Base-by-base conservation (phyloP, 2,888 invertebrate species). In the Eupithecia abbreviata region DNA sequence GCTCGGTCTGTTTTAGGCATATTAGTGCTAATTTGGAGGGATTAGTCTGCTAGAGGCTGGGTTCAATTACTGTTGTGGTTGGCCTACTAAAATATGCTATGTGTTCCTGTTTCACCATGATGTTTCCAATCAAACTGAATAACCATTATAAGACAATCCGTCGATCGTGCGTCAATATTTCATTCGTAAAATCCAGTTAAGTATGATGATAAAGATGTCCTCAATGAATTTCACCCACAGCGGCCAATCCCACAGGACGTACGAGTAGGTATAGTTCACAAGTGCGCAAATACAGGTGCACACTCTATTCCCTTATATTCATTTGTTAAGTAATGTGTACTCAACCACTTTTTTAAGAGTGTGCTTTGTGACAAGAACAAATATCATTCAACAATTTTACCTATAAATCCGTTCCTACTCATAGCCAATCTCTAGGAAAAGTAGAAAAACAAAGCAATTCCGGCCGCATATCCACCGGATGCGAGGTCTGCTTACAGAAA, bases 381-480 rank as follows among this genome's bases (percentile, higher is more conserved):
- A 49, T 30, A 30, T 62, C 18, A 62, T 62, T 12, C 30, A 62
- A 30, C 12, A 4, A 62, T 62, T 58, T 58, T 18, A 62, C 30
- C 41, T 42, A 15, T 66, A 42, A 42, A 66, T 66, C 6, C 7
- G 42, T 66, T 15, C 42, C 66, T 7, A 45, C 13, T 67, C 42
- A 67, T 69, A 72, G 41, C 43, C 45, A 58, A 72, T 70, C 30
- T 65, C 66, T 55, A 66, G 45, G 45, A 72, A 70, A 77, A 82
- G 80, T 80, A 87, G 85, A 87, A 92, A 92, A 93, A 93, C 92
- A 93, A 93, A 90, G 89, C 89, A 86, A 92, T 93, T 92, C 86
- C 86, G 89, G 90, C 85, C 87, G 86, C 84, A 85, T 83, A 84
- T 83, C 83, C 81, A 82, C 82, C 86, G 87, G 89, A 87, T 89